These are phyloP conservation scores for Caradrina kadenii DNA, from an alignment of 2,888 invertebrate genomes.

Conservation along the genomic window DNA sequence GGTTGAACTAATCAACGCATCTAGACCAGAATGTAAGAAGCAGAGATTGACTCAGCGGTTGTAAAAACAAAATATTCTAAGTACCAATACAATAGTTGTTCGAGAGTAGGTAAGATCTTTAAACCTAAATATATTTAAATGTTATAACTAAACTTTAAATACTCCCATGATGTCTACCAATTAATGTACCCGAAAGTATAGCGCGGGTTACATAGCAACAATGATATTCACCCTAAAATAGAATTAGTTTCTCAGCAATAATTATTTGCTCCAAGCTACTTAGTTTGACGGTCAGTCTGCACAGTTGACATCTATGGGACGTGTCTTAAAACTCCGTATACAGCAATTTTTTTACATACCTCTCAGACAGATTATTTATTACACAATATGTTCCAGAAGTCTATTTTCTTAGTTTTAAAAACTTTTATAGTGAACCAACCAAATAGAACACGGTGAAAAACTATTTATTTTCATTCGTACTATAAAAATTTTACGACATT, in stretches of 20 bases:
- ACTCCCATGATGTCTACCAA: no score
- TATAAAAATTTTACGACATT: slow-evolving; percentile 85
- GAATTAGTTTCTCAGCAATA: no score
- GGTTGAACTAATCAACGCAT: slow-evolving; percentile 59
- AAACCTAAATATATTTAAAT: no score
- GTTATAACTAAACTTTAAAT: no score
- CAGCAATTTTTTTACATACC: slow-evolving; percentile 29
- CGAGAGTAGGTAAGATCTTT: no score
- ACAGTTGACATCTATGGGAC: no score
- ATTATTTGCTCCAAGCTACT: no score
- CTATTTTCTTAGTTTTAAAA: slow-evolving; percentile 83
- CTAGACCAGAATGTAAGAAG: slow-evolving; percentile 42
- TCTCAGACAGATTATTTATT: slow-evolving; percentile 54
- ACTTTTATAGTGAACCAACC: slow-evolving; percentile 82
- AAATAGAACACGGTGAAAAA: slow-evolving; percentile 83
- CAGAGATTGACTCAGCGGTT: slow-evolving; percentile 57
- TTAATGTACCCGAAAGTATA: no score
- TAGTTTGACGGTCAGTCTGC: no score
- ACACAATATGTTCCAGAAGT: slow-evolving; percentile 69
- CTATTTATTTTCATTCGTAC: slow-evolving; percentile 87
- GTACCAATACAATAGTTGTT: no score
- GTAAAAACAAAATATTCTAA: slow-evolving; percentile 7
- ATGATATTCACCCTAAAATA: no score
- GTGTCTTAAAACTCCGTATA: not conserved
- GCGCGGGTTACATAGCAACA: no score